These are phyloP conservation scores for Aphidoletes aphidimyza DNA, from an alignment of 2,888 invertebrate species.

Conservation along the genomic window DNA sequence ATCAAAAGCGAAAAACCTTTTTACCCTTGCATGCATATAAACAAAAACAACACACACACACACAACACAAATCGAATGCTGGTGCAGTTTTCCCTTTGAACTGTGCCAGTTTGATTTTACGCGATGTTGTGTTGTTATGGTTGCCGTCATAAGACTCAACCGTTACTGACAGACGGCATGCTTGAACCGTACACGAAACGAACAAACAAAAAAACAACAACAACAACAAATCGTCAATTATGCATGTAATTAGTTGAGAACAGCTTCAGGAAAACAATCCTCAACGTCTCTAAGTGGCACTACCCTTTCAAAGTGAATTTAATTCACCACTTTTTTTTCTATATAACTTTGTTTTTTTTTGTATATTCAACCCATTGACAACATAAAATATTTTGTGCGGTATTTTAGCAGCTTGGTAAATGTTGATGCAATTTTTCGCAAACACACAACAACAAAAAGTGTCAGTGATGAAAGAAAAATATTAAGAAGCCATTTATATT, in stretches of 20 bases:
- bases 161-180: not conserved
- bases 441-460: not conserved
- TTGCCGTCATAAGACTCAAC: too few species aligned
- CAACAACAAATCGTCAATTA: constrained; percentile 41
- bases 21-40: not conserved
- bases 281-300: not conserved
- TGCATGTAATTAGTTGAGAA: constrained; percentile 49
- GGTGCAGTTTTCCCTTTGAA: not conserved
- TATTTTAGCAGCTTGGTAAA: not conserved
- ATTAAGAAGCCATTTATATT: constrained; percentile 46
- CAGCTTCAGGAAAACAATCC: constrained; percentile 17
- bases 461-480: constrained; percentile 26
- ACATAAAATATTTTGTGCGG: not conserved
- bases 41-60: too few species aligned
- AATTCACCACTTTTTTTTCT: not conserved
- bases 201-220: not conserved
- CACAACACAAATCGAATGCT: not conserved
- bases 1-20: not conserved
- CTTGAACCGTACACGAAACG: too few species aligned
- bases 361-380: not conserved
- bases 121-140: too few species aligned
- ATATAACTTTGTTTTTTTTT: not conserved
- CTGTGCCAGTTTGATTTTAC: not conserved
- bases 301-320: constrained; percentile 14
- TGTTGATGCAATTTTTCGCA: constrained; percentile 23